phyloP scores from a whole-genome alignment of 2,888 invertebrate genomes.

The Drosophila longiperda region DNA sequence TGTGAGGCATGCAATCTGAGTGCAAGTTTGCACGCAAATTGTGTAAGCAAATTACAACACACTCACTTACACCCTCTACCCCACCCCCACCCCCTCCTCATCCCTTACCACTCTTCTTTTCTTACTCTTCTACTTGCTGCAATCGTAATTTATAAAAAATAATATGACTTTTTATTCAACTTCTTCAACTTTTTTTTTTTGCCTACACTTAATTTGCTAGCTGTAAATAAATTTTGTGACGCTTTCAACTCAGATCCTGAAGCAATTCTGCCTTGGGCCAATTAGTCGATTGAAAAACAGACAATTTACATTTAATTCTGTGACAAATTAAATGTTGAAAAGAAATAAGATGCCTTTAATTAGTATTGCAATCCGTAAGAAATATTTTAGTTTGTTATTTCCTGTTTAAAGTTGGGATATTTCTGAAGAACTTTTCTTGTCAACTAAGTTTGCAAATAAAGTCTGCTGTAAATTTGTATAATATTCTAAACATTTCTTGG shows the following conservation, averaged over 20 bases:
- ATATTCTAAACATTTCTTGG: neutral
- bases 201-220: slow-evolving; percentile 13
- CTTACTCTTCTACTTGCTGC: neutral
- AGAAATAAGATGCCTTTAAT: no score
- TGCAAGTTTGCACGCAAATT: slow-evolving; percentile 19
- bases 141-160: slow-evolving; percentile 12
- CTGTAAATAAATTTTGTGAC: neutral
- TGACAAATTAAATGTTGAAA: neutral
- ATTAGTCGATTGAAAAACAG: neutral
- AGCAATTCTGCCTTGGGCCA: neutral
- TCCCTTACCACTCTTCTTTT: neutral
- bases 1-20: slow-evolving; percentile 11
- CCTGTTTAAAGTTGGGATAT: neutral
- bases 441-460: neutral
- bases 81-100: no score
- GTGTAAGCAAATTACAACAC: slow-evolving; percentile 11
- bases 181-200: slow-evolving; percentile 2
- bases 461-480: neutral
- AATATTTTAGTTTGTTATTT: neutral
- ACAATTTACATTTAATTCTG: neutral
- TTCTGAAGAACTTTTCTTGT: neutral
- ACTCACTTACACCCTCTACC: no score
- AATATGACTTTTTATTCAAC: slow-evolving; percentile 6
- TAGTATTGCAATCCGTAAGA: neutral
- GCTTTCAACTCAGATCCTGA: neutral